A percentile compares a stretch with the other conserved stretches of the same genome.
These are phyloP conservation scores for Siniperca obscura DNA, from an alignment of 2,797 vertebrate species.

Conservation along the genomic window DNA sequence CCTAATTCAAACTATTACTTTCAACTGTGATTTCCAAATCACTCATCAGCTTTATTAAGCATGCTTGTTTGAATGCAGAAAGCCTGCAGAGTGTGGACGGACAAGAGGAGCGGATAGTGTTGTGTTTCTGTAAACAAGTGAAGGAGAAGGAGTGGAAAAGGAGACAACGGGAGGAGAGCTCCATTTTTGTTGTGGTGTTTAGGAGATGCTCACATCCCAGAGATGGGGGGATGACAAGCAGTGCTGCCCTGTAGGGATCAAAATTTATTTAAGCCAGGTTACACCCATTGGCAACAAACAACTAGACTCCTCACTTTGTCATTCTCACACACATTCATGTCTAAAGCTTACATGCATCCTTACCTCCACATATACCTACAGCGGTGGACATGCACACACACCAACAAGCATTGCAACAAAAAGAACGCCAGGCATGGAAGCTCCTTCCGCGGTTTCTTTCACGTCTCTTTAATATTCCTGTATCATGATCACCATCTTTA, in stretches of 20 bases:
- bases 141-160: not conserved
- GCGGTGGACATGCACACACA: slow-evolving; percentile 28
- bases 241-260: slow-evolving; percentile 71
- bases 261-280: slow-evolving; percentile 79
- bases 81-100: slow-evolving; percentile 9
- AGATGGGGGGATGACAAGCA: slow-evolving; percentile 58
- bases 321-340: slow-evolving; percentile 60
- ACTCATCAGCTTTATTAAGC: slow-evolving; percentile 13
- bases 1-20: slow-evolving; percentile 2
- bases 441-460: slow-evolving; percentile 39
- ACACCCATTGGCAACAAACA: slow-evolving; percentile 70
- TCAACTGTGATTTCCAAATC: slow-evolving; percentile 26
- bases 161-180: slow-evolving; percentile 2
- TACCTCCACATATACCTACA: slow-evolving; percentile 45
- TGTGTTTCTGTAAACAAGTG: slow-evolving; percentile 35
- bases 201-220: slow-evolving; percentile 49
- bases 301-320: slow-evolving; percentile 37
- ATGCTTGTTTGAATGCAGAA: not conserved
- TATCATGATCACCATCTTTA: slow-evolving; percentile 71
- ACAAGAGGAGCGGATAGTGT: slow-evolving; percentile 1
- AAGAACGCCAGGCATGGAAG: slow-evolving; percentile 53
- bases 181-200: slow-evolving; percentile 44
- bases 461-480: slow-evolving; percentile 56
- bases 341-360: slow-evolving; percentile 40
- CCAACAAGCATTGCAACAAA: slow-evolving; percentile 48